Percentiles rank a stretch among this genome's conserved stretches.
These are phyloP conservation scores for Ammodytes dubius DNA, from an alignment of 2,113 vertebrate species.

Conservation along the genomic window DNA sequence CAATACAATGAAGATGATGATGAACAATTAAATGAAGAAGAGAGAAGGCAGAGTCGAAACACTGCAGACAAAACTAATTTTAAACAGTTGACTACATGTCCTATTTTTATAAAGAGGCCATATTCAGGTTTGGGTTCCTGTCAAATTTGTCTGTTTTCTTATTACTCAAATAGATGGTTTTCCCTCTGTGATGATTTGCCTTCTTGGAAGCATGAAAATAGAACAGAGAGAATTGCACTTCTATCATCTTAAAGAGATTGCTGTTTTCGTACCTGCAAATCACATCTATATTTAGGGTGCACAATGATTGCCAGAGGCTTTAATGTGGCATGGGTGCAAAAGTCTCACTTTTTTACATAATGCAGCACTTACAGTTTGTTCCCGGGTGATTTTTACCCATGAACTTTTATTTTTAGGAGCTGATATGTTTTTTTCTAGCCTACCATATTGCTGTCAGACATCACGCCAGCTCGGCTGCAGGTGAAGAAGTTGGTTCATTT, in stretches of 20 bases:
- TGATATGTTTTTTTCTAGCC: neutral
- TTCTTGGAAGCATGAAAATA: conserved; percentile 68
- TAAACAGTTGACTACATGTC: conserved; percentile 45
- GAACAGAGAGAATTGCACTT: conserved; percentile 68
- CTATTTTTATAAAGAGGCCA: conserved; percentile 63
- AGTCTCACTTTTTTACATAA: conserved; percentile 7
- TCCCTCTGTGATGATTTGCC: conserved; percentile 51
- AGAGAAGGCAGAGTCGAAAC: conserved; percentile 16
- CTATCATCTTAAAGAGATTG: conserved; percentile 67
- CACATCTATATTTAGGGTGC: conserved; percentile 73
- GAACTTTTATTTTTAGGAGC: neutral
- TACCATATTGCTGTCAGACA: neutral
- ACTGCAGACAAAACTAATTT: conserved; percentile 51
- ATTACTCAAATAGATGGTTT: conserved; percentile 56
- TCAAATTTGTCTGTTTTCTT: conserved; percentile 68
- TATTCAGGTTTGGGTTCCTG: conserved; percentile 47
- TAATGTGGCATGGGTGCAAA: conserved; percentile 54
- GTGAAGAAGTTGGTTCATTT: neutral
- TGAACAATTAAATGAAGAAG: conserved; percentile 39
- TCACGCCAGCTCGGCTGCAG: neutral
- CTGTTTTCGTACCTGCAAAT: conserved; percentile 65
- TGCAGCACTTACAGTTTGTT: conserved; percentile 3
- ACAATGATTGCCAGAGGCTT: conserved; percentile 54
- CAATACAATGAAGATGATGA: conserved; percentile 35
- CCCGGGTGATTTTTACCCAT: conserved; percentile 8